phyloP scores from a whole-genome alignment of 2,888 invertebrate genomes.

The Cantharis nigra region DNA sequence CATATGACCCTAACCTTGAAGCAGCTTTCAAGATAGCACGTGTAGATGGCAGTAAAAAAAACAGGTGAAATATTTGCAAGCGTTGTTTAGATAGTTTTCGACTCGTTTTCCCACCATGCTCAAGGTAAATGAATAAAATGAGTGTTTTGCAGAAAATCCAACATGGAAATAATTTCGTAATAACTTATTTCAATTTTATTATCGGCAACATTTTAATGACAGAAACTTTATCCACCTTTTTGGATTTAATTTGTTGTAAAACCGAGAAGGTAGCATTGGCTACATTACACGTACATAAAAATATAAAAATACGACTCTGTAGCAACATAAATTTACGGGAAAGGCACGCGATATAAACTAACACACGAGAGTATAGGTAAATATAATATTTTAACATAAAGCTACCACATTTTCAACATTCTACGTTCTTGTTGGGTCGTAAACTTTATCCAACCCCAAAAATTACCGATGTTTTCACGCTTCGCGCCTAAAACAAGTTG shows the following conservation, averaged over 20 bases:
- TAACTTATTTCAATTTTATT: background rate
- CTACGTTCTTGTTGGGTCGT: background rate
- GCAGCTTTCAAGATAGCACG: no score
- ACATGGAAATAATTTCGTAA: background rate
- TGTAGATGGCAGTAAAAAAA: no score
- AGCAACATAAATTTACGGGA: constrained; percentile 12
- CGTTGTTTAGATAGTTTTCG: background rate
- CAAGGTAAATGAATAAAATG: background rate
- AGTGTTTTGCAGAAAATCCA: background rate
- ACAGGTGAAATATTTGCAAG: no score
- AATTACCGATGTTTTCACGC: background rate
- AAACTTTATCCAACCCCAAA: background rate
- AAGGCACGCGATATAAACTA: constrained; percentile 9
- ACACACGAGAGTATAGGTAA: background rate
- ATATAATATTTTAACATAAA: constrained; percentile 5
- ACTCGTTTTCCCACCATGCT: background rate
- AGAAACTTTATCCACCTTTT: background rate
- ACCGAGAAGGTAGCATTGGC: background rate
- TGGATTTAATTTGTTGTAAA: background rate
- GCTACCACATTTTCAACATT: constrained; percentile 9
- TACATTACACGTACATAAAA: constrained; percentile 5
- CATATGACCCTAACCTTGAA: no score
- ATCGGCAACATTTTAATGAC: background rate
- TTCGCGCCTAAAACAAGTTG: background rate
- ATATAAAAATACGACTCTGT: constrained; percentile 4